Evolutionary conservation across 2,888 invertebrate genomes (phyloP), one percentile per base, ranked within the genome.

Genomic region (Caenorhabditis afra): DNA sequence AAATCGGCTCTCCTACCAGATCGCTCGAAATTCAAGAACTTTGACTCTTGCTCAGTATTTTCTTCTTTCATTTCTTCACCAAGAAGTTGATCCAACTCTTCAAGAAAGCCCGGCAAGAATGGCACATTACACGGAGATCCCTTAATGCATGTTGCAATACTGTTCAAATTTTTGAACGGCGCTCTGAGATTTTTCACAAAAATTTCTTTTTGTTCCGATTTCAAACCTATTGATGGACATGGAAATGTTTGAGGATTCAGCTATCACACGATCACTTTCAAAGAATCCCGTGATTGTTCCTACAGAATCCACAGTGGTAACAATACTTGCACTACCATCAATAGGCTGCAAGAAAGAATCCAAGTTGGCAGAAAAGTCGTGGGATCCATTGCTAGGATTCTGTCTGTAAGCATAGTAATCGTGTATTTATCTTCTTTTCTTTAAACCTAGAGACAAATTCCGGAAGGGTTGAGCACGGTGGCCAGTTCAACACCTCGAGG

Each of bases 121-220:
- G 87, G 87, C n/a, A 87, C 70, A 65, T 87, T 87, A 55, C 78
- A 79, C 3, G 86, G 81, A 1, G 81, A 84, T 11, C 87, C 87
- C 55, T 79, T 79, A 61, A 85, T 83, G n/a, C 57, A 47, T 29
- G 47, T 58, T n/a, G 39, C 78, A 12, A 44, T 29, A 8, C 16
- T 74, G 3, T 57, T 39, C 0, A 29, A 3, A 29, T 7, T 29
- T 29, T 73, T 75, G 67, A 55, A 76, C 16, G 81, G 81, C 23
- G 67, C 66, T 39, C 75, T 70, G 22, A 59, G 59, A 68, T 35
- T 29, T 29, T 29, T 7, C 3, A 29, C 7, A 7, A 5, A 29
- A 3, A 5, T 29, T 29, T 29, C 7, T 7, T 7, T 29, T 29
- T 29, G 7, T 5, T 29, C 29, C 29, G 7, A 29, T 29, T 29